Evolutionary conservation across 2,797 vertebrate species (phyloP).

Genomic region (Tapirus indicus): DNA sequence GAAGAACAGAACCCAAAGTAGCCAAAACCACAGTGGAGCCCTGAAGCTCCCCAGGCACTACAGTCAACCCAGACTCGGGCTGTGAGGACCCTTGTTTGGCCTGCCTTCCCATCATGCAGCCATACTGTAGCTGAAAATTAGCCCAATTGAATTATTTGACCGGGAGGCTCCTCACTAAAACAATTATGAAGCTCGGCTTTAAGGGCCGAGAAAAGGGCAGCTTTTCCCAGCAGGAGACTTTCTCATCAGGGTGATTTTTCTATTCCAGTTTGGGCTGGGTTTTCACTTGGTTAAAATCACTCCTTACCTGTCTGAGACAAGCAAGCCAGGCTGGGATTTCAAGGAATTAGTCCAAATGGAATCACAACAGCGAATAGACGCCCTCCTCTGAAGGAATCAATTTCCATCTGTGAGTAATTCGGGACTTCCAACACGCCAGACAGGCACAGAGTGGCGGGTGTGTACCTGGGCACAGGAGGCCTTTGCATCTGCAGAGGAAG

Average conservation of each 20-base stretch:
- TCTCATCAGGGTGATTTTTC: conserved; percentile 40
- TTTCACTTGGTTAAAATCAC: conserved; percentile 17
- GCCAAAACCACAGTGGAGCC: background rate
- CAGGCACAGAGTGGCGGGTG: background rate
- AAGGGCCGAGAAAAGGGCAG: background rate
- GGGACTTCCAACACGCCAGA: background rate
- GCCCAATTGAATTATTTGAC: conserved; percentile 44
- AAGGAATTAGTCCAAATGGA: background rate
- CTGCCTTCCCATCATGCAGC: background rate
- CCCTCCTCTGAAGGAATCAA: background rate
- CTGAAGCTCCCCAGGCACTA: background rate
- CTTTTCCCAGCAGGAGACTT: conserved; percentile 47
- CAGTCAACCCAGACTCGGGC: background rate
- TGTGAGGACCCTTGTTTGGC: background rate
- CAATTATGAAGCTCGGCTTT: background rate
- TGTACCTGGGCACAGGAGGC: background rate
- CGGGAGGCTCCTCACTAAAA: conserved; percentile 42
- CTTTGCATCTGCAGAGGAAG: background rate
- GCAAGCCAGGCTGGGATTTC: conserved; percentile 1
- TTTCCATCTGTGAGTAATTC: conserved; percentile 61
- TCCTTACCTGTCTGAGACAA: background rate
- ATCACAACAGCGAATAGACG: background rate
- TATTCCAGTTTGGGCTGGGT: background rate
- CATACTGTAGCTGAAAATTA: conserved; percentile 55
- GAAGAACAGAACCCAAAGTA: background rate